Percentiles rank a stretch among this genome's conserved stretches.
These are phyloP conservation scores for Acridotheres tristis DNA, from an alignment of 2,797 vertebrate genomes.

Conservation along the genomic window DNA sequence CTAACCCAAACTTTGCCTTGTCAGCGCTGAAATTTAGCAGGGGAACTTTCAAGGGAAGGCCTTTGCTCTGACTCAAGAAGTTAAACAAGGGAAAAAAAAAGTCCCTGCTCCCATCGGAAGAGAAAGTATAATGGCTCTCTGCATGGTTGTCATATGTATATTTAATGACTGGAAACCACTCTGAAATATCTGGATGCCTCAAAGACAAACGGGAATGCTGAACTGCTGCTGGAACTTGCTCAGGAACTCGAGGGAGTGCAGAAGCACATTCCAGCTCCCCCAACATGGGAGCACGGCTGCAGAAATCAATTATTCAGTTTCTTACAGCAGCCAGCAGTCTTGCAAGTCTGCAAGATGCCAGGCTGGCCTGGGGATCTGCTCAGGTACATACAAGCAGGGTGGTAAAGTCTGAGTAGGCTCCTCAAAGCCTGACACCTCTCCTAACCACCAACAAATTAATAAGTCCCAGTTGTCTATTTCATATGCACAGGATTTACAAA, in stretches of 20 bases:
- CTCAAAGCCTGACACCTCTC: not conserved
- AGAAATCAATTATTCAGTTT: not conserved
- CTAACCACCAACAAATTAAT: not conserved
- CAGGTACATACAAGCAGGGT: not conserved
- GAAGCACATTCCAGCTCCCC: not conserved
- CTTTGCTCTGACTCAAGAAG: not conserved
- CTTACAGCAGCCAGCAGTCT: not conserved
- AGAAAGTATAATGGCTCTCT: not conserved
- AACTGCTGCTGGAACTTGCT: not conserved
- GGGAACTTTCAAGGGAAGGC: not conserved
- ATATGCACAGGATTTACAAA: not conserved
- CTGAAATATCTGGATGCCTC: not conserved
- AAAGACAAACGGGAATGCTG: not conserved
- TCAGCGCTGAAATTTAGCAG: not conserved
- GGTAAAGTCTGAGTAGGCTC: not conserved
- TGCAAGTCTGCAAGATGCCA: not conserved
- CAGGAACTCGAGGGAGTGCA: rapidly evolving
- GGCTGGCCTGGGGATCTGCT: not conserved
- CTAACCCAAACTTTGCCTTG: not conserved
- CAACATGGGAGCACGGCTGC: rapidly evolving
- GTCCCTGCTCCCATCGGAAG: not conserved
- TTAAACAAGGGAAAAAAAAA: not conserved
- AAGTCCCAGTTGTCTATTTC: not conserved
- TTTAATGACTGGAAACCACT: not conserved
- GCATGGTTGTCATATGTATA: not conserved